Evolutionary conservation across 2,113 vertebrate genomes (phyloP).

Genomic region (Odontesthes bonariensis): DNA sequence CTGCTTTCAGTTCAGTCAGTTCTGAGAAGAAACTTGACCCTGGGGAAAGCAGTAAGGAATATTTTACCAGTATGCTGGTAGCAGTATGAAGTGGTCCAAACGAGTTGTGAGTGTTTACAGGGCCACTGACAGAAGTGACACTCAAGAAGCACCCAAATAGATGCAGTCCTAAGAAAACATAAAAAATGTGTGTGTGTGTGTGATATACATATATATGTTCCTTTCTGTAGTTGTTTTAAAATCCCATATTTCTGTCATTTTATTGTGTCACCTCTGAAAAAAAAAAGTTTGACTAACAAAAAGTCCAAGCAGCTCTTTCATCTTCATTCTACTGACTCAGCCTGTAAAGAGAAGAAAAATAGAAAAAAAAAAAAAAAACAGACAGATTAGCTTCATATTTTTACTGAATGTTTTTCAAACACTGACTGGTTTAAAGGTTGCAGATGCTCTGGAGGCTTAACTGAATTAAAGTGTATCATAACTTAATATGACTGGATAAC

Average conservation of each 20-base stretch:
- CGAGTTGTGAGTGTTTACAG: constrained; percentile 28
- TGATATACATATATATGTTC: too few species aligned
- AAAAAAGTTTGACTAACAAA: background rate
- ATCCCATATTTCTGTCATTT: background rate
- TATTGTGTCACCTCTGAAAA: background rate
- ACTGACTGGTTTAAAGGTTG: background rate
- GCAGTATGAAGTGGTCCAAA: constrained; percentile 4
- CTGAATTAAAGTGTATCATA: too few species aligned
- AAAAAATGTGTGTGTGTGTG: constrained; percentile 29
- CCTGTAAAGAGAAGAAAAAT: constrained; percentile 43
- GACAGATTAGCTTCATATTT: background rate
- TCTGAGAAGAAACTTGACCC: constrained; percentile 9
- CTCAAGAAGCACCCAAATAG: constrained; percentile 6
- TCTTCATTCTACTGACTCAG: background rate
- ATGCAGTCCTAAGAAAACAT: background rate
- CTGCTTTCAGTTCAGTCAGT: constrained; percentile 9
- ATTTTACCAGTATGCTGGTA: constrained; percentile 12
- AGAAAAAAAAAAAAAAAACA: background rate
- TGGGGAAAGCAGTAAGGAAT: background rate
- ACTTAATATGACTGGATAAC: background rate
- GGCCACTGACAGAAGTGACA: constrained; percentile 28
- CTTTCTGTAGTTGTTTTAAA: constrained; percentile 19
- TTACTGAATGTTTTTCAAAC: background rate
- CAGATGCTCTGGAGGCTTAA: background rate
- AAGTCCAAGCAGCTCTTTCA: constrained; percentile 26